These are phyloP conservation scores for Selenia dentaria DNA, from an alignment of 2,888 invertebrate species.

Conservation along the genomic window DNA sequence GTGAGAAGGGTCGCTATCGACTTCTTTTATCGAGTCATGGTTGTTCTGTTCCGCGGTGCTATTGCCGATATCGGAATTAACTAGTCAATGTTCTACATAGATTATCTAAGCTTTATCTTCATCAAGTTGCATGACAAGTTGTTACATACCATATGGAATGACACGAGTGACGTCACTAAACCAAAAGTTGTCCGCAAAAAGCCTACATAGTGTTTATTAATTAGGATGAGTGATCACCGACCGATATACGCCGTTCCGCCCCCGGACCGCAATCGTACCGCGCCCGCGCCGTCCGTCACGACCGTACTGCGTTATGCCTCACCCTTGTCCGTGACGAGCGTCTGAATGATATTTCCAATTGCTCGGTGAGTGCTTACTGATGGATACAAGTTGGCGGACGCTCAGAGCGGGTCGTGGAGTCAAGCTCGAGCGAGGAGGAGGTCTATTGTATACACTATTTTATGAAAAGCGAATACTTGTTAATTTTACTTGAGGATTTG, in stretches of 20 bases:
- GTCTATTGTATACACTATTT: too few relatives aligned
- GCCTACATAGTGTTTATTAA: not conserved
- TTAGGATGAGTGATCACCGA: constrained; percentile 4
- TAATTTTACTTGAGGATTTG: too few relatives aligned
- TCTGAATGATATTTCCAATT: constrained; percentile 9
- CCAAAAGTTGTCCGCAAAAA: not conserved
- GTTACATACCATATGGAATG: too few relatives aligned
- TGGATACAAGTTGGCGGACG: not conserved
- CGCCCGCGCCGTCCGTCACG: too few relatives aligned
- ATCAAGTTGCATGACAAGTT: too few relatives aligned
- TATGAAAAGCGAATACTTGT: too few relatives aligned
- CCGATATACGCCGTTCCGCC: not conserved
- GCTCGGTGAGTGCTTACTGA: constrained; percentile 1
- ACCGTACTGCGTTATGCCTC: too few relatives aligned
- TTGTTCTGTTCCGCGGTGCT: not conserved
- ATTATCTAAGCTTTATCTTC: too few relatives aligned
- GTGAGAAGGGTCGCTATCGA: constrained; percentile 3
- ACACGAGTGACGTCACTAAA: not conserved
- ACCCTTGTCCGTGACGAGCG: not conserved
- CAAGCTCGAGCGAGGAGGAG: constrained; percentile 6
- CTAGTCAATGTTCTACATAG: too few relatives aligned
- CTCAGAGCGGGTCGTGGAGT: not conserved
- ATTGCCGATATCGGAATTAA: too few relatives aligned
- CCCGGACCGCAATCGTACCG: not conserved
- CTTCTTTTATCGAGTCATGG: constrained; percentile 2